These are phyloP conservation scores for Crocidura indochinensis DNA, from an alignment of 2,797 vertebrate genomes.

Conservation along the genomic window DNA sequence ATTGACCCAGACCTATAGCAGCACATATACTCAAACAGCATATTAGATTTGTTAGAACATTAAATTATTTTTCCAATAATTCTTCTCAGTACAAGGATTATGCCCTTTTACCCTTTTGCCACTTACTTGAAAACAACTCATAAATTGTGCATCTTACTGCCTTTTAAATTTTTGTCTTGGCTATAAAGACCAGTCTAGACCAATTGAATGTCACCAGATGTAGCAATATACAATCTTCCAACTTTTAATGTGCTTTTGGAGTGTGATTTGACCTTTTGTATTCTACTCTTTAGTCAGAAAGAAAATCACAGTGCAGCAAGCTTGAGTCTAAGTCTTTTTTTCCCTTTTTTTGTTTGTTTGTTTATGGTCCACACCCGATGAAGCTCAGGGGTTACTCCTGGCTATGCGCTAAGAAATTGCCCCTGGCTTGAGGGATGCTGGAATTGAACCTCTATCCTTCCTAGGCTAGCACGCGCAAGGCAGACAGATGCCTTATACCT, in stretches of 20 bases:
- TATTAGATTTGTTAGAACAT: neutral
- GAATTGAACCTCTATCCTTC: too few relatives aligned
- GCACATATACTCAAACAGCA: neutral
- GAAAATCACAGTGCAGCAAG: neutral
- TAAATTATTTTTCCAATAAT: neutral
- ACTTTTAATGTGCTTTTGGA: neutral
- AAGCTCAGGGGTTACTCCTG: too few relatives aligned
- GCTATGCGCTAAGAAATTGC: too few relatives aligned
- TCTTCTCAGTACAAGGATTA: neutral
- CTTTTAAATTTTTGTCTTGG: neutral
- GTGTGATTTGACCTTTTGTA: neutral
- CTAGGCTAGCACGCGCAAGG: too few relatives aligned
- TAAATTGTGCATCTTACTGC: neutral
- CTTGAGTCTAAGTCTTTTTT: neutral
- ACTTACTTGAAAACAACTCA: neutral
- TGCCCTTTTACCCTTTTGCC: neutral
- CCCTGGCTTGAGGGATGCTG: too few relatives aligned
- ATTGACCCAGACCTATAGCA: neutral
- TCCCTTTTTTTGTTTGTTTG: too few relatives aligned
- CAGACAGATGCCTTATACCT: too few relatives aligned
- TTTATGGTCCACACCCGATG: too few relatives aligned
- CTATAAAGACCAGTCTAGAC: neutral
- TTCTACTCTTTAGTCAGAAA: neutral
- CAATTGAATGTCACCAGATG: neutral
- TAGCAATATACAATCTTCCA: neutral